Evolutionary conservation across 1,140 invertebrate species (phyloP).

Genomic region (Aphaenogaster floridana): DNA sequence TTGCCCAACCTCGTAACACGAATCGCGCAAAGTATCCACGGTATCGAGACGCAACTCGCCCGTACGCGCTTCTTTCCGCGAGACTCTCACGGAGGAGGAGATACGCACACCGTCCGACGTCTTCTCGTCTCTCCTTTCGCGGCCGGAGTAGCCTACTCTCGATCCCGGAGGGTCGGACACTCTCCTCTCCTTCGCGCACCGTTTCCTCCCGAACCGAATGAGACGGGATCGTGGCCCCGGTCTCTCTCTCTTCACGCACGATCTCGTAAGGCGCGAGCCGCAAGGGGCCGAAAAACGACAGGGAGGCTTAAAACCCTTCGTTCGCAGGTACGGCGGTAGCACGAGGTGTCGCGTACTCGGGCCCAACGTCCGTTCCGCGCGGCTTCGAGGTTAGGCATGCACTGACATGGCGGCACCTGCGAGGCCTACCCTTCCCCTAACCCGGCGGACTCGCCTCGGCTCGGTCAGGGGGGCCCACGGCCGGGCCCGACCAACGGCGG

Average conservation of each 20-base stretch:
- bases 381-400: slow-evolving; percentile 85
- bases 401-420: slow-evolving; percentile 87
- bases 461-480: slow-evolving; percentile 77
- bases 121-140: neutral
- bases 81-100: neutral
- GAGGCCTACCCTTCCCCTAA: slow-evolving; percentile 82
- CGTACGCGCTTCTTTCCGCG: neutral
- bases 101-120: neutral
- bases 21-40: slow-evolving; percentile 4
- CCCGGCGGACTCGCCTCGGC: slow-evolving; percentile 75
- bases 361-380: slow-evolving; percentile 82
- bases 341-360: slow-evolving; percentile 77
- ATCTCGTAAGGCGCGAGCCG: neutral
- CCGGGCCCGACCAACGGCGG: slow-evolving; percentile 80
- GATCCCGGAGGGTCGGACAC: neutral
- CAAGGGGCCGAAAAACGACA: neutral
- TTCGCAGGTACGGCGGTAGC: slow-evolving; percentile 28
- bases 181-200: neutral
- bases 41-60: neutral
- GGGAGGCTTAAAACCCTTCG: neutral
- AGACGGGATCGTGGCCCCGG: neutral
- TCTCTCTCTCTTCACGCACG: too few relatives aligned
- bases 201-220: neutral
- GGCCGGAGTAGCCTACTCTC: neutral
- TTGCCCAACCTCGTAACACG: slow-evolving; percentile 13